phyloP scores from a whole-genome alignment of 2,797 vertebrate genomes.

The Todus mexicanus region DNA sequence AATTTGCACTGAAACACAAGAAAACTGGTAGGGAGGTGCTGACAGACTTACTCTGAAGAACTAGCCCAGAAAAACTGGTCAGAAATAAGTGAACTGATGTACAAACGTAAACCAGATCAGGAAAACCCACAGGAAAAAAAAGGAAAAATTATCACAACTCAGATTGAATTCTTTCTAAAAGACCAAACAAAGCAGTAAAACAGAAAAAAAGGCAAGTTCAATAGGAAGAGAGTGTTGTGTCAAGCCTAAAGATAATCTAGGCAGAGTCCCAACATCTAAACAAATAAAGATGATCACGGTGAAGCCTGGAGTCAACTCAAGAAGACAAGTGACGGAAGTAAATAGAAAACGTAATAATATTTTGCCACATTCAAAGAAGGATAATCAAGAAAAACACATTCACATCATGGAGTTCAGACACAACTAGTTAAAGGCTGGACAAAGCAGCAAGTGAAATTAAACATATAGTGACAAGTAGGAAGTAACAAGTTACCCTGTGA shows the following conservation, averaged over 20 bases:
- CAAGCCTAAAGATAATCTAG: neutral
- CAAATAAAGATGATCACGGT: neutral
- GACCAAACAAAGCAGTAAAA: neutral
- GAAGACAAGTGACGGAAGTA: neutral
- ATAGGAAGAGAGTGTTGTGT: neutral
- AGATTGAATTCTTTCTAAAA: neutral
- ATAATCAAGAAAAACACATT: neutral
- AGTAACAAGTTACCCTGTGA: neutral
- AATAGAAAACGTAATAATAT: neutral
- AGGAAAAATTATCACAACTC: neutral
- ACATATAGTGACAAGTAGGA: neutral
- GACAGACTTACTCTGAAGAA: neutral
- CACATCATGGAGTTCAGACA: neutral
- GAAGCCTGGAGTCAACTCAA: neutral
- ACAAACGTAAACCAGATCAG: conserved; percentile 14
- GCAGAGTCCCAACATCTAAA: neutral
- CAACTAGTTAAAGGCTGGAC: neutral
- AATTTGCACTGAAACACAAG: neutral
- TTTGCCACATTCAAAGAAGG: neutral
- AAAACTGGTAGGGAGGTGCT: neutral
- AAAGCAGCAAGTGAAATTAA: neutral
- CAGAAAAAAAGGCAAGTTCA: neutral
- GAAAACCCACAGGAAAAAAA: neutral
- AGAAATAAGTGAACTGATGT: neutral
- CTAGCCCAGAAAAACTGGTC: neutral